phyloP scores from a whole-genome alignment of 2,888 invertebrate genomes.

The Thelaira solivaga region DNA sequence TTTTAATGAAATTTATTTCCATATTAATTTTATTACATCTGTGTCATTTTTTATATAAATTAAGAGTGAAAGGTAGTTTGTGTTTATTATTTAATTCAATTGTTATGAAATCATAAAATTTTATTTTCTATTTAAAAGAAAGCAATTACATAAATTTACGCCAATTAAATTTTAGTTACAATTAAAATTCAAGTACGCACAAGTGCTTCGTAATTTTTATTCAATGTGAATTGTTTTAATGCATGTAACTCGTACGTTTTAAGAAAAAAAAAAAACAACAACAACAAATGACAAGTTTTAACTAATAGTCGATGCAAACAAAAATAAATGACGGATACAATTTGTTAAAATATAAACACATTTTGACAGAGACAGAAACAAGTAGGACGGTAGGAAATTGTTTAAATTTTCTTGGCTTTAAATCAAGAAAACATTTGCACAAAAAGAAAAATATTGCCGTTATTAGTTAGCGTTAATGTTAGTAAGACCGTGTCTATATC shows the following conservation, averaged over 20 bases:
- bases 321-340: neutral
- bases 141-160: neutral
- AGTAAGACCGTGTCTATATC: neutral
- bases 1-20: no score
- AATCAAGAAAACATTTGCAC: neutral
- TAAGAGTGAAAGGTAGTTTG: slow-evolving; percentile 16
- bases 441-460: no score
- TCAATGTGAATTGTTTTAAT: slow-evolving; percentile 5
- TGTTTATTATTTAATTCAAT: neutral
- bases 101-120: slow-evolving; percentile 11
- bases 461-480: no score
- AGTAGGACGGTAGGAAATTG: neutral
- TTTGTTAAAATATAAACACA: neutral
- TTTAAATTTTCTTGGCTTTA: neutral
- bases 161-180: neutral
- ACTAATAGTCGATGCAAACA: neutral
- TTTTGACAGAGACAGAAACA: neutral
- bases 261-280: neutral
- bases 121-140: slow-evolving; percentile 11
- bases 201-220: slow-evolving; percentile 23
- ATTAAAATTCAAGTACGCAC: slow-evolving; percentile 1
- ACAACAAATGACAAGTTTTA: neutral
- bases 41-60: neutral
- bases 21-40: neutral
- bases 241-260: no score